Percentiles rank a stretch among this genome's conserved stretches.
These are phyloP conservation scores for Procambarus clarkii DNA, from an alignment of 1,140 invertebrate species.

Conservation along the genomic window DNA sequence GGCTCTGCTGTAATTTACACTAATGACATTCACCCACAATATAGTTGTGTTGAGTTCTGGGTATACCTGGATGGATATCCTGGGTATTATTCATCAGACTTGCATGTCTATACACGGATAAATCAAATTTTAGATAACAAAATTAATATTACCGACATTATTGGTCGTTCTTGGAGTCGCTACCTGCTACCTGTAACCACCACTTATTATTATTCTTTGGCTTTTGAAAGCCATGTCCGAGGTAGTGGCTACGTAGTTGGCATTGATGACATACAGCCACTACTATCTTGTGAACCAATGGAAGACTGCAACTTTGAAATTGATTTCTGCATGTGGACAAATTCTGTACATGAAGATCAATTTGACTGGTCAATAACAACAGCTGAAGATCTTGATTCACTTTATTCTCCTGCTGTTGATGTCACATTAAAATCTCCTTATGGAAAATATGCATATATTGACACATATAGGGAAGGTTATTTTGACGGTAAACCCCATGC, in stretches of 20 bases:
- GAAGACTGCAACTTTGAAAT: conserved; percentile 60
- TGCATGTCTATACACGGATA: conserved; percentile 35
- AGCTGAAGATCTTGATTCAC: conserved; percentile 25
- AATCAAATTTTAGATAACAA: conserved; percentile 12
- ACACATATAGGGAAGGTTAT: conserved; percentile 18
- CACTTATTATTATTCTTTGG: conserved; percentile 38
- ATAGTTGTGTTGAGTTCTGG: conserved; percentile 61
- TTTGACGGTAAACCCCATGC: neutral
- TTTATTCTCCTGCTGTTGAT: conserved; percentile 50
- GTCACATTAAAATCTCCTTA: conserved; percentile 42
- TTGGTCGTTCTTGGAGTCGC: conserved; percentile 26
- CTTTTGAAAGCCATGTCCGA: conserved; percentile 33
- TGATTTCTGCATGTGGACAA: conserved; percentile 60
- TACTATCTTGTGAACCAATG: conserved; percentile 48
- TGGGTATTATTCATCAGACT: neutral
- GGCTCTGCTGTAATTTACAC: conserved; percentile 41
- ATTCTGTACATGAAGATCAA: conserved; percentile 49
- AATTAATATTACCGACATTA: conserved; percentile 1
- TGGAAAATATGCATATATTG: conserved; percentile 56
- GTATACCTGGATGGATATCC: conserved; percentile 41
- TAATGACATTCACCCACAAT: conserved; percentile 48
- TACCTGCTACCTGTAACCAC: conserved; percentile 36
- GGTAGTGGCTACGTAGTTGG: conserved; percentile 24
- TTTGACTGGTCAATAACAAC: conserved; percentile 57
- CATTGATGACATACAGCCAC: conserved; percentile 57